A percentile compares a stretch with the other conserved stretches of the same genome.
Evolutionary conservation across 2,888 invertebrate species (phyloP).

Genomic region (Apantesis nais): DNA sequence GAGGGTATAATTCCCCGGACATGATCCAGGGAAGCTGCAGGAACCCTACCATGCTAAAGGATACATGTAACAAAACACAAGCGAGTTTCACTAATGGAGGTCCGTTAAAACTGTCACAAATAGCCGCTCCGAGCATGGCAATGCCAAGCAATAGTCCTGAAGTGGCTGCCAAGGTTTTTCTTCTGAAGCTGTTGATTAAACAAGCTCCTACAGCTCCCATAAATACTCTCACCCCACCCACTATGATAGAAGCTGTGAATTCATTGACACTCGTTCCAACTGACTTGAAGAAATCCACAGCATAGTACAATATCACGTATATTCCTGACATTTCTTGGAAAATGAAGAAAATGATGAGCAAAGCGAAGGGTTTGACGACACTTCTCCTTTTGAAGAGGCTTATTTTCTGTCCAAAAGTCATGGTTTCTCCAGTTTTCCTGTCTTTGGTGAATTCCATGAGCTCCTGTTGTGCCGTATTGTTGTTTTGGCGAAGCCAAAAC

Average conservation of each 20-base stretch:
- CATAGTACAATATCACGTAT: conserved; percentile 90
- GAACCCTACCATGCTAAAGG: conserved; percentile 90
- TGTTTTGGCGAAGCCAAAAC: conserved; percentile 88
- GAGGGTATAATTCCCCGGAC: conserved; percentile 90
- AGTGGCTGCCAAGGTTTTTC: conserved; percentile 87
- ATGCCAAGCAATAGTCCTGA: conserved; percentile 88
- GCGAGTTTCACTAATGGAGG: conserved; percentile 81
- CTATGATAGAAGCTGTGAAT: conserved; percentile 89
- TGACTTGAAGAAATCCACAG: conserved; percentile 89
- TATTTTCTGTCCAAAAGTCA: conserved; percentile 74
- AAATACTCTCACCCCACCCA: conserved; percentile 88
- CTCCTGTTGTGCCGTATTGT: conserved; percentile 87
- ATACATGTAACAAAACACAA: conserved; percentile 88
- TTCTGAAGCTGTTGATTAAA: conserved; percentile 87
- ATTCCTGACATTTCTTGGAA: conserved; percentile 91
- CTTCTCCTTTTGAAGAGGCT: conserved; percentile 79
- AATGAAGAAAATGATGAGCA: conserved; percentile 88
- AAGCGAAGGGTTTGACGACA: conserved; percentile 88
- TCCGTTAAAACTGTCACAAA: conserved; percentile 84
- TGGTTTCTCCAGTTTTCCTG: conserved; percentile 67
- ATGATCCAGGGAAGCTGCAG: conserved; percentile 91
- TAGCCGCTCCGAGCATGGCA: conserved; percentile 88
- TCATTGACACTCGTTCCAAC: conserved; percentile 88
- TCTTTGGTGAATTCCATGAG: conserved; percentile 86
- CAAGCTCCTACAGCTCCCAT: conserved; percentile 89